A percentile compares a stretch with the other conserved stretches of the same genome.
Evolutionary conservation across 2,888 invertebrate species (phyloP).

Genomic region (Molorchus minor): DNA sequence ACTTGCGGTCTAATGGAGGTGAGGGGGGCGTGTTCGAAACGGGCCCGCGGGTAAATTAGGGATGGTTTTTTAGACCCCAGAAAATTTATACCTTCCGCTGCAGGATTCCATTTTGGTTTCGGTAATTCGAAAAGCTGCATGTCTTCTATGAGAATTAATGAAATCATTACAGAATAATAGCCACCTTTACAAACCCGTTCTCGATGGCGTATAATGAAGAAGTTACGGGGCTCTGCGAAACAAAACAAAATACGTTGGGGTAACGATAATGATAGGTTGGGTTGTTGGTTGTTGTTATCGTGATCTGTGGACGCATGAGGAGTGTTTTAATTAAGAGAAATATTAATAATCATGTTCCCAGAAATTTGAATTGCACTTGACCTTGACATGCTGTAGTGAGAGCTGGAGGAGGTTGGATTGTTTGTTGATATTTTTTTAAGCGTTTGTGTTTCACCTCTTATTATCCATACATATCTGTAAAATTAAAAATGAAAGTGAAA

Average conservation of each 20-base stretch:
- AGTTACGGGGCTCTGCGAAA: conserved; percentile 9
- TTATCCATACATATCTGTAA: too few species aligned
- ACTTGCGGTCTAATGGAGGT: conserved; percentile 8
- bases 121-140: conserved; percentile 16
- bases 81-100: conserved; percentile 24
- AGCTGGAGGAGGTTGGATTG: too few species aligned
- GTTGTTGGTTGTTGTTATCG: too few species aligned
- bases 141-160: conserved; percentile 13
- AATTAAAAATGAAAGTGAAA: too few species aligned
- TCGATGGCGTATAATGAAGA: conserved; percentile 9
- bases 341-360: too few species aligned
- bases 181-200: conserved; percentile 17
- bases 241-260: conserved; percentile 9
- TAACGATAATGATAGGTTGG: too few species aligned
- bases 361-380: too few species aligned
- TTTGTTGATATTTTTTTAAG: too few species aligned
- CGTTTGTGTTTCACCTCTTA: too few species aligned
- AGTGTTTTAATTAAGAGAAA: too few species aligned
- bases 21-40: conserved; percentile 16
- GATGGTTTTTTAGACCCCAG: conserved; percentile 15
- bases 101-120: conserved; percentile 24
- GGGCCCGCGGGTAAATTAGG: conserved; percentile 14
- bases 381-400: too few species aligned
- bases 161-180: conserved; percentile 20
- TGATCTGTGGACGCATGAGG: too few species aligned